Percentiles rank a stretch among this genome's conserved stretches.
phyloP scores from a whole-genome alignment of 2,797 vertebrate genomes.

The Calcarius lapponicus region DNA sequence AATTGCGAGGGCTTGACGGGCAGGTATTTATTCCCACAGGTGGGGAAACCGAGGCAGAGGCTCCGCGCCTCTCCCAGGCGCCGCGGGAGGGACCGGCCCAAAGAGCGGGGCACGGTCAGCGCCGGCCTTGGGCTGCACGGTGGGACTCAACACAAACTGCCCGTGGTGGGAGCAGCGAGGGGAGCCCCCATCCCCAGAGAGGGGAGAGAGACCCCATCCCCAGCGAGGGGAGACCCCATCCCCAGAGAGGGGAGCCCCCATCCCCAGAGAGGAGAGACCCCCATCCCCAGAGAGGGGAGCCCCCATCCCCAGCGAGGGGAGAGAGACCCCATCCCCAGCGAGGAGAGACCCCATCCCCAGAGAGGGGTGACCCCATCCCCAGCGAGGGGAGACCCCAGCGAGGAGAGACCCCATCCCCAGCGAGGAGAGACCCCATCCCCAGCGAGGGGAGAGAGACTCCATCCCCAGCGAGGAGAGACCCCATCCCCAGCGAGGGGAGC shows the following conservation, averaged over 20 bases:
- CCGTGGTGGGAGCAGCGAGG: fast-evolving
- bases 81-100: not conserved
- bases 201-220: no score
- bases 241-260: no score
- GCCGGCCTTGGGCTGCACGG: not conserved
- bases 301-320: no score
- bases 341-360: not conserved
- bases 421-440: not conserved
- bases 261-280: no score
- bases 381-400: not conserved
- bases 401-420: no score
- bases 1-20: not conserved
- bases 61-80: not conserved
- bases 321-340: no score
- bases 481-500: no score
- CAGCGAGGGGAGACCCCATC: no score
- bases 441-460: not conserved
- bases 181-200: not conserved
- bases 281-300: no score
- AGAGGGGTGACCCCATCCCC: not conserved
- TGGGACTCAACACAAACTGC: not conserved
- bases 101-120: not conserved
- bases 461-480: no score
- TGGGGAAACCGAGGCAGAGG: not conserved
- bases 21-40: conserved; percentile 47